phyloP scores from a whole-genome alignment of 2,888 invertebrate genomes.

The Antitype chi region DNA sequence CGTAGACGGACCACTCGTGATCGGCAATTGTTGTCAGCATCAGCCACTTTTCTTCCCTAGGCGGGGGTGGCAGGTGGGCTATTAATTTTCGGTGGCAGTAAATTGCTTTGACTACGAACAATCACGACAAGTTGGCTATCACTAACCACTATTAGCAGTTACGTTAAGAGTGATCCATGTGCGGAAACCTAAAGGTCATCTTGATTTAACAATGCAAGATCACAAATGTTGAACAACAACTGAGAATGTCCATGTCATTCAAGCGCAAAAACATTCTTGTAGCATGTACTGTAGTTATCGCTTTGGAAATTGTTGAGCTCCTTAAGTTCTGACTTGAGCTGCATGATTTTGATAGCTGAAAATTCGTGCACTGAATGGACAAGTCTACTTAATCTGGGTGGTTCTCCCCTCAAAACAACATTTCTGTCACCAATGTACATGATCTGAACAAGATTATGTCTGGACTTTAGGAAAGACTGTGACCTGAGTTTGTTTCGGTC shows the following conservation, averaged over 20 bases:
- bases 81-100: neutral
- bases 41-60: neutral
- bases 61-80: neutral
- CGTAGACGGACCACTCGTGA: constrained; percentile 24
- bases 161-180: neutral
- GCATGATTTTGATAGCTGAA: too few species aligned
- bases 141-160: neutral
- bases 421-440: too few species aligned
- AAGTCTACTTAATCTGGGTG: too few species aligned
- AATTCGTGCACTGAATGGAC: too few species aligned
- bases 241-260: neutral
- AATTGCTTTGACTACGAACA: neutral
- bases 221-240: neutral
- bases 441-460: too few species aligned
- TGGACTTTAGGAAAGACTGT: too few species aligned
- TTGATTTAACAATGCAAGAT: neutral
- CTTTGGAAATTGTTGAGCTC: neutral
- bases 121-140: too few species aligned
- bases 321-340: too few species aligned
- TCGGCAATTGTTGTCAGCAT: constrained; percentile 7
- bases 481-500: too few species aligned
- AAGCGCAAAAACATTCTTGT: too few species aligned
- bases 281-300: neutral
- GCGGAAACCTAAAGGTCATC: neutral
- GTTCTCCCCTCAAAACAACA: too few species aligned